phyloP scores from a whole-genome alignment of 2,113 vertebrate genomes.

The Halichoerus grypus region DNA sequence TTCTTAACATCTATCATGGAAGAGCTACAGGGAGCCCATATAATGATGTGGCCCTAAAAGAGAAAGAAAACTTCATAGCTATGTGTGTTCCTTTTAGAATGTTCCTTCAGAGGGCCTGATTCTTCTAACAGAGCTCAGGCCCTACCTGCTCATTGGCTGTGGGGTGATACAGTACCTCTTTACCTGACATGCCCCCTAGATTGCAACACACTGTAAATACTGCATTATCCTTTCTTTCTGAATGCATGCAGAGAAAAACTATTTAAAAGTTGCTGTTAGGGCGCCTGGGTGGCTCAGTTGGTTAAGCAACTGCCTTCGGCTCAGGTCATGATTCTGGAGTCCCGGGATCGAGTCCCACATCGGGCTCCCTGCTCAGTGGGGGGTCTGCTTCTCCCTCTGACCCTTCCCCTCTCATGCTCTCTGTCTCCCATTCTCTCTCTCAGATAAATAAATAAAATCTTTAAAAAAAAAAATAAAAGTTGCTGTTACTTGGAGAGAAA shows the following conservation, averaged over 20 bases:
- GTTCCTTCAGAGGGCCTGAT: background rate
- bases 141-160: background rate
- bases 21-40: background rate
- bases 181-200: background rate
- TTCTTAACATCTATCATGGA: background rate
- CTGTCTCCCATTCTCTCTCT: too few relatives aligned
- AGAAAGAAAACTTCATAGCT: background rate
- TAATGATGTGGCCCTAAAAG: background rate
- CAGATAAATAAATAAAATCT: too few relatives aligned
- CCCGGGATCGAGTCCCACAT: too few relatives aligned
- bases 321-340: too few relatives aligned
- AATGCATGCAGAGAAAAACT: background rate
- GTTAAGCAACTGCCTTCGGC: too few relatives aligned
- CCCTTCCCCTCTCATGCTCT: too few relatives aligned
- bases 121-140: background rate
- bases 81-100: too few relatives aligned
- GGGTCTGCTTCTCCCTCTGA: too few relatives aligned
- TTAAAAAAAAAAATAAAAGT: background rate
- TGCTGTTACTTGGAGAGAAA: background rate
- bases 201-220: background rate
- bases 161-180: fast-evolving
- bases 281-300: too few relatives aligned
- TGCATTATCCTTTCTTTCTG: background rate
- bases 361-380: too few relatives aligned
- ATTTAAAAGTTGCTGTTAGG: background rate